Evolutionary conservation across 2,113 vertebrate genomes (phyloP), one percentile per base, ranked within the genome.

Genomic region (Leptobrachium ailaonicum): DNA sequence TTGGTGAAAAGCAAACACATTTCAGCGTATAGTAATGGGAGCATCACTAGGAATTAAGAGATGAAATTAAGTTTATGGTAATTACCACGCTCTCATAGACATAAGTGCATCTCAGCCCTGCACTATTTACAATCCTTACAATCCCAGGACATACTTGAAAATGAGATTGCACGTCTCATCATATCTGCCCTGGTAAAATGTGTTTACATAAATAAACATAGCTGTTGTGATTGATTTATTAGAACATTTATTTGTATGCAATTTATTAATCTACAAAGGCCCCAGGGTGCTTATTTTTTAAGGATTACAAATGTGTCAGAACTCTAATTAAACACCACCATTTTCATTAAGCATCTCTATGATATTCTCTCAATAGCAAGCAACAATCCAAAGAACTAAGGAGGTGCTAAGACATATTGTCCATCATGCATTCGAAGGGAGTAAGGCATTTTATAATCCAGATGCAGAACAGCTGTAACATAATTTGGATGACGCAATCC

Each of bases 1-100:
- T 63, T 75, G 73, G 58, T 47, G 63, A 71, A 44, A 63, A 42
- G 56, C 56, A 78, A 71, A 71, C 32, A 78, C 62, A 71, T 72
- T 79, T 71, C 50, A 58, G 58, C 41, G 62, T 7, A 32, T 40
- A 43, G 66, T 68, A 11, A 68, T 68, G 77, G 47, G 60, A 73
- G 63, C 50, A 14, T 6, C 60, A 72, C 62, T 71, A 64, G 60
- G 72, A 79, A 73, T 77, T 41, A 77, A 77, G 58, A 71, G 70
- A 64, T 58, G 64, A 72, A 79, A 79, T 79, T 66, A 79, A 72
- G 70, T 73, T 79, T 79, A 79, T 79, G 60, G 42, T 79, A 79
- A 79, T 79, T 73, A 73, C 69, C 4, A 72, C 42, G 69, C 77
- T 79, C 70, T 79, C 41, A 72, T 45, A 43, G 70, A 43, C 58